Percentiles rank a stretch among this genome's conserved stretches.
Conservation (phyloP, 2,113 vertebrate genomes). For the Chamaea fasciata region DNA sequence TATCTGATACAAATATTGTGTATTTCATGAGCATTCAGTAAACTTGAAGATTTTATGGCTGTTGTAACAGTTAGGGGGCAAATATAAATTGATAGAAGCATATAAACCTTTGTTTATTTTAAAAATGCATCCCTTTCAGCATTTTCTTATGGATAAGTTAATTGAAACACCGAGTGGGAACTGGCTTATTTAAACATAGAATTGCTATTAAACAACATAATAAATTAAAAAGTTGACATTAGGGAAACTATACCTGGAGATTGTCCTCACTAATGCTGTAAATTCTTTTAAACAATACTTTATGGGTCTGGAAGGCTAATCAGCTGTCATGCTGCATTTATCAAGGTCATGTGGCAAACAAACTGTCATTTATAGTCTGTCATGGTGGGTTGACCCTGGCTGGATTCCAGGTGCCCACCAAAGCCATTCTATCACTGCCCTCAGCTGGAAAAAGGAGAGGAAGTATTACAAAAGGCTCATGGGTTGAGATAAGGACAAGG, state of each 20-base stretch:
- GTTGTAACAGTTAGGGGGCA: background rate
- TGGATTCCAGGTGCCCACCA: background rate
- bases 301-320: background rate
- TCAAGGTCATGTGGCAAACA: background rate
- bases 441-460: background rate
- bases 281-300: background rate
- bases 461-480: background rate
- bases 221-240: slow-evolving; percentile 29
- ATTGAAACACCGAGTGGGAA: slow-evolving; percentile 13
- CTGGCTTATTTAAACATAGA: slow-evolving; percentile 33
- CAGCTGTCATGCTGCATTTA: background rate
- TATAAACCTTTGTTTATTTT: background rate
- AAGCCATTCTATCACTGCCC: background rate
- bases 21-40: background rate
- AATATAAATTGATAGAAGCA: background rate
- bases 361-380: background rate
- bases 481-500: background rate
- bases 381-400: background rate
- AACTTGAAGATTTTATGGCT: background rate
- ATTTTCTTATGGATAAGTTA: background rate
- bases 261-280: background rate
- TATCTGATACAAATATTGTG: background rate
- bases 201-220: slow-evolving; percentile 29
- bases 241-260: background rate
- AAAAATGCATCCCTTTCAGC: background rate